phyloP scores from a whole-genome alignment of 2,888 invertebrate species.

The Gasteruption jaculator region DNA sequence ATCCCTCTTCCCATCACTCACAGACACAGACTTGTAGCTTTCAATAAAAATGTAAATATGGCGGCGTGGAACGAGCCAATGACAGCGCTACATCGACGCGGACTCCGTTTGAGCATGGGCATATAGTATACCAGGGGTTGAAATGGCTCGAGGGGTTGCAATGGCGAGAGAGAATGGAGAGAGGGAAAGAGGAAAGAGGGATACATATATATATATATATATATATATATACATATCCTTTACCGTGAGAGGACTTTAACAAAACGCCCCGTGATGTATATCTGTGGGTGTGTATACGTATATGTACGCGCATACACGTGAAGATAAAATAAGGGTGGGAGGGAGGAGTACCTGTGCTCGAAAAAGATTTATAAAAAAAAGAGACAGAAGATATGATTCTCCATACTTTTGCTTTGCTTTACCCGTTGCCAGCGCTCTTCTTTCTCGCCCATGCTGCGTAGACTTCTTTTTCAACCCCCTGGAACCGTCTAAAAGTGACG shows the following conservation, averaged over 20 bases:
- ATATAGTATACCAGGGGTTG: no score
- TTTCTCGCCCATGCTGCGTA: no score
- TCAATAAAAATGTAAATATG: slow-evolving; percentile 55
- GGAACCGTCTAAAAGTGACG: slow-evolving; percentile 30
- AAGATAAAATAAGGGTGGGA: slow-evolving; percentile 4
- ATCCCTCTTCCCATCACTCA: slow-evolving; percentile 40
- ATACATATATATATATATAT: no score
- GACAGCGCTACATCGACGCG: slow-evolving; percentile 49
- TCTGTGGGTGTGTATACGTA: background rate
- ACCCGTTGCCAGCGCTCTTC: no score
- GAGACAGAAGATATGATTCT: no score
- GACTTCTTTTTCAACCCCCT: no score
- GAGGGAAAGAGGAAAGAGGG: no score
- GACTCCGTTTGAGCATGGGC: slow-evolving; percentile 27
- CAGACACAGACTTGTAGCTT: slow-evolving; percentile 46
- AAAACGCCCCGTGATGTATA: no score
- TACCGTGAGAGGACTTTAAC: no score
- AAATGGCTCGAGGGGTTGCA: slow-evolving; percentile 5
- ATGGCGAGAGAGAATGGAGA: slow-evolving; percentile 8
- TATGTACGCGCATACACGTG: background rate
- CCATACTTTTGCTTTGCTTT: no score
- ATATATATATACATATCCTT: no score
- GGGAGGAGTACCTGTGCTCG: slow-evolving; percentile 9
- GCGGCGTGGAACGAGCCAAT: slow-evolving; percentile 51
- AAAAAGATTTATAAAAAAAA: no score